Percentiles rank a stretch among this genome's conserved stretches.
phyloP scores from a whole-genome alignment of 2,113 vertebrate species.

The Etia nguti region DNA sequence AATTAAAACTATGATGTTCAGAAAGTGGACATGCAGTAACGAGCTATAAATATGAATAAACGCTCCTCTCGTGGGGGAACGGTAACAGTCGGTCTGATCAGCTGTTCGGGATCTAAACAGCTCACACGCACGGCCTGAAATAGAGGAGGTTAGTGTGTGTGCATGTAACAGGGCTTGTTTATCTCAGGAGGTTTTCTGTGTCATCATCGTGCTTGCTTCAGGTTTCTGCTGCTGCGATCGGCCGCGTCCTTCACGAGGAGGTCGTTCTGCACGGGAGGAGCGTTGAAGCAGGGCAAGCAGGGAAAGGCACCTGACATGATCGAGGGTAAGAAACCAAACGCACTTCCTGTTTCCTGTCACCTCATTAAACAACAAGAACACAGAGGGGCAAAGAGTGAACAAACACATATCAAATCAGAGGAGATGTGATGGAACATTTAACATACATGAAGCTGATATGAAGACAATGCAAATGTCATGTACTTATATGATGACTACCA shows the following conservation, averaged over 20 bases:
- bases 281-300: slow-evolving; percentile 15
- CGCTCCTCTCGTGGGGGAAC: accelerated
- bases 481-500: accelerated
- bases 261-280: slow-evolving; percentile 17
- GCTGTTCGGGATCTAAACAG: background rate
- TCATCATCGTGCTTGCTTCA: background rate
- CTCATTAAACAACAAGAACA: background rate
- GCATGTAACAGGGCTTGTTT: background rate
- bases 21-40: accelerated
- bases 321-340: slow-evolving; percentile 36
- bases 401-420: background rate
- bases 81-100: background rate
- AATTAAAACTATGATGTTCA: background rate
- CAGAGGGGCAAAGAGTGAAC: accelerated
- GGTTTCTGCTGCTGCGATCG: slow-evolving; percentile 51
- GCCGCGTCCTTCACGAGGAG: slow-evolving; percentile 29
- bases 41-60: background rate
- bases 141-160: background rate
- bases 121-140: background rate
- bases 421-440: accelerated
- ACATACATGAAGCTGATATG: background rate
- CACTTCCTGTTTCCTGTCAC: background rate
- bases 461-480: background rate
- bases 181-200: background rate
- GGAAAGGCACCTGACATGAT: slow-evolving; percentile 68